These are phyloP conservation scores for human DNA, from an alignment of 2,113 vertebrate genomes.

Conservation along the genomic window GRCh38 chrX:1482001-1482500, in stretches of 20 bases:
- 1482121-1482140: not conserved
- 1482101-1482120: not conserved
- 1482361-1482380: not conserved
- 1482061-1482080: fast-evolving
- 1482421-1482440: fast-evolving
- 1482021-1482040: fast-evolving
- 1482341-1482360: not conserved
- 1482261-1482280: not conserved
- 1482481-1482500: fast-evolving
- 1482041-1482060: not conserved
- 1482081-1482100: not conserved
- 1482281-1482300: not conserved
- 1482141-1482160: too few species aligned
- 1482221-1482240: fast-evolving
- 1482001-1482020: not conserved
- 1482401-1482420: fast-evolving
- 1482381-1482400: not conserved
- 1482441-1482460: too few species aligned
- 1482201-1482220: too few species aligned
- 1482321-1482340: not conserved
- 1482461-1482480: not conserved
- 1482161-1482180: too few species aligned
- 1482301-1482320: not conserved
- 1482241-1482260: not conserved
- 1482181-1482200: fast-evolving